phyloP scores from a whole-genome alignment of 2,113 vertebrate species.

The Jacana jacana region DNA sequence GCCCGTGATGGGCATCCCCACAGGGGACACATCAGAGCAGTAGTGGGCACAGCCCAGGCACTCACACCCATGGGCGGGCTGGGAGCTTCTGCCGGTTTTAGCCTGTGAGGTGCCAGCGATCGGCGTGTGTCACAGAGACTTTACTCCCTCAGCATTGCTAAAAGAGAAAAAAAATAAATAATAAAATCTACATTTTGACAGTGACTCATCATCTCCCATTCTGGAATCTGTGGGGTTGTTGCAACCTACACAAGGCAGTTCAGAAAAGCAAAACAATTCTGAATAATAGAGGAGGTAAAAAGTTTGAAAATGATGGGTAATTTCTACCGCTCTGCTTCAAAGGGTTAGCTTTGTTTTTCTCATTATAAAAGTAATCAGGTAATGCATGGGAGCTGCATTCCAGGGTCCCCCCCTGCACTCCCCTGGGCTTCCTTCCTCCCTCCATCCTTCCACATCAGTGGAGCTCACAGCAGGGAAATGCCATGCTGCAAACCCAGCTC shows the following conservation, averaged over 20 bases:
- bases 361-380: background rate
- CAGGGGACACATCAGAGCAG: fast-evolving
- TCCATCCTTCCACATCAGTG: background rate
- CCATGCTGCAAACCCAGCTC: fast-evolving
- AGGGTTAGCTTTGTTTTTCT: background rate
- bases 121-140: background rate
- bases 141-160: background rate
- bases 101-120: background rate
- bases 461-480: background rate
- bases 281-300: slow-evolving; percentile 49
- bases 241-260: slow-evolving; percentile 69
- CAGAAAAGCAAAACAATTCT: slow-evolving; percentile 65
- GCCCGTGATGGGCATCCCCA: background rate
- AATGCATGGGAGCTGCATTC: background rate
- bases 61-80: background rate
- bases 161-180: background rate
- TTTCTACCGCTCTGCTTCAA: slow-evolving; percentile 2
- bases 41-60: background rate
- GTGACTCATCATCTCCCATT: slow-evolving; percentile 69
- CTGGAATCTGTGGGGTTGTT: slow-evolving; percentile 69
- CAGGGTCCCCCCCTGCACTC: background rate
- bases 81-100: background rate
- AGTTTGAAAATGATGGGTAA: slow-evolving; percentile 20
- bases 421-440: background rate
- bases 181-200: slow-evolving; percentile 36